Percentiles rank a stretch among this genome's conserved stretches.
Evolutionary conservation across 2,797 vertebrate species (phyloP).

Genomic region (Capromys pilorides): DNA sequence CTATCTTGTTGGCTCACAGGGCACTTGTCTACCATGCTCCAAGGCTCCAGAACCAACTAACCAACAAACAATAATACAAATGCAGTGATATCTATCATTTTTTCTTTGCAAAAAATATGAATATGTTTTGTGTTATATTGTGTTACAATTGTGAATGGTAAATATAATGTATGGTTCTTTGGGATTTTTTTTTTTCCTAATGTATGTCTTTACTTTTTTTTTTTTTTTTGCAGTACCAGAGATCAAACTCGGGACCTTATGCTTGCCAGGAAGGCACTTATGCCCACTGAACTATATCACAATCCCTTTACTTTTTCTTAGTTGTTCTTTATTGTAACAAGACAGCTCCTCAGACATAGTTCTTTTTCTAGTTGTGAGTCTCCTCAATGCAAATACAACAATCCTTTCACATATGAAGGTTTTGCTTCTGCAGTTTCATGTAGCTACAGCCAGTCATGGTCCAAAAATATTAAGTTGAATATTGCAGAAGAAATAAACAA

Average conservation of each 20-base stretch:
- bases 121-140: background rate
- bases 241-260: too few relatives aligned
- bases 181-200: background rate
- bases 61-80: background rate
- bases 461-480: background rate
- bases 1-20: too few relatives aligned
- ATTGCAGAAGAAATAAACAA: background rate
- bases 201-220: background rate
- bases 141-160: background rate
- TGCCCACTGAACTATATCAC: too few relatives aligned
- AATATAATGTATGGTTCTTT: background rate
- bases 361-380: background rate
- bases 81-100: background rate
- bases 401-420: background rate
- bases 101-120: background rate
- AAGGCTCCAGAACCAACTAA: background rate
- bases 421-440: background rate
- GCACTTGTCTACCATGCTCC: background rate
- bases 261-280: too few relatives aligned
- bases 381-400: background rate
- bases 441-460: background rate
- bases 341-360: background rate
- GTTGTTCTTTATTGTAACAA: background rate
- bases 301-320: background rate
- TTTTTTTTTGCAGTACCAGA: background rate